Evolutionary conservation across 2,888 invertebrate species (phyloP).

Genomic region (Mesochorus sp.): DNA sequence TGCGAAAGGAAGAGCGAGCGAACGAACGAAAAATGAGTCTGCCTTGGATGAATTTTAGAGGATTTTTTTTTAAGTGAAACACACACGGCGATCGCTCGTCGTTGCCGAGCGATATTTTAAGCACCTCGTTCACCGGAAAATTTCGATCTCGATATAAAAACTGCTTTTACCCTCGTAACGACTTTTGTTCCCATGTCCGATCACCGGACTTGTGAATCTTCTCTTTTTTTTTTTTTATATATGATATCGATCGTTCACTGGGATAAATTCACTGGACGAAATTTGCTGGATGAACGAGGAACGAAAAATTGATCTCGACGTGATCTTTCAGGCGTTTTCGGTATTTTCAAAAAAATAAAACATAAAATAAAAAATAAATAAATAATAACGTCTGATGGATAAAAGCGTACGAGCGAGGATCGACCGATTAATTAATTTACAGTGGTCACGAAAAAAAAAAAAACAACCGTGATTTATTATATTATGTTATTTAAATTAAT

Average conservation of each 20-base stretch:
- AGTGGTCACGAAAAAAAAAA: slow-evolving; percentile 52
- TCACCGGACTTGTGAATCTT: not conserved
- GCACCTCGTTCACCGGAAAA: not conserved
- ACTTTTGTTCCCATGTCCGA: not conserved
- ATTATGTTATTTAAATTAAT: slow-evolving; percentile 81
- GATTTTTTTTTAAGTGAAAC: slow-evolving; percentile 51
- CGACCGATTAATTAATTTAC: slow-evolving; percentile 55
- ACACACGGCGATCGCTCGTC: slow-evolving; percentile 46
- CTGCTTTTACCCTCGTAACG: not conserved
- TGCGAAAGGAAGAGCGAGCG: slow-evolving; percentile 30
- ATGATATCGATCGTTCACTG: slow-evolving; percentile 38
- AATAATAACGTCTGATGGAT: slow-evolving; percentile 3
- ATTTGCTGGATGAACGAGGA: slow-evolving; percentile 41
- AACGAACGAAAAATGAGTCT: slow-evolving; percentile 50
- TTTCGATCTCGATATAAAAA: slow-evolving; percentile 28
- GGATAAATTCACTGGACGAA: slow-evolving; percentile 7
- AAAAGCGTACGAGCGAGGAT: slow-evolving; percentile 50
- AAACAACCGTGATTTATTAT: slow-evolving; percentile 61
- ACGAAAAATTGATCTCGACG: slow-evolving; percentile 48
- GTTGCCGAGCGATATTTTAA: slow-evolving; percentile 30
- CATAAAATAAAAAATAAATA: not conserved
- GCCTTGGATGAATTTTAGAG: slow-evolving; percentile 55
- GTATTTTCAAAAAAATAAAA: not conserved
- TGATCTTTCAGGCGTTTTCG: slow-evolving; percentile 33
- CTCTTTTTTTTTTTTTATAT: slow-evolving; percentile 9